These are phyloP conservation scores for Coleophora flavipennella DNA, from an alignment of 2,888 invertebrate species.

Conservation along the genomic window DNA sequence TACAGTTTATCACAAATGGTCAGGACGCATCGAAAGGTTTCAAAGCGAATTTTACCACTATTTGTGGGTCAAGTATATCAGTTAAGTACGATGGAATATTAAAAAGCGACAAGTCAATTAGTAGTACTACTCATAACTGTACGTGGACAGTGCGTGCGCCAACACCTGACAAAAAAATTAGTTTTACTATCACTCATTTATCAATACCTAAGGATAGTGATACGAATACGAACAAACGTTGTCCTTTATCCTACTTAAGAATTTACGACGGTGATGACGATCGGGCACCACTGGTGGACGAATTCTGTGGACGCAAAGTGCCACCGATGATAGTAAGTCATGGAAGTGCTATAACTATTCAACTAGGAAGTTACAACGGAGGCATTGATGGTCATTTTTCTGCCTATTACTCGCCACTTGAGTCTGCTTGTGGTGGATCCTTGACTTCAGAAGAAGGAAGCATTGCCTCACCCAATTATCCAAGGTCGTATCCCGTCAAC, in stretches of 20 bases:
- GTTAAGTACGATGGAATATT: slow-evolving; percentile 72
- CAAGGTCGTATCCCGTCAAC: slow-evolving; percentile 77
- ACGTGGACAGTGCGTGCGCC: slow-evolving; percentile 79
- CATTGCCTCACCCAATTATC: slow-evolving; percentile 90
- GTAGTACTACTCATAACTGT: slow-evolving; percentile 68
- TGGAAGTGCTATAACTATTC: slow-evolving; percentile 75
- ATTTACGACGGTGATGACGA: slow-evolving; percentile 80
- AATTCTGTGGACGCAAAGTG: slow-evolving; percentile 75
- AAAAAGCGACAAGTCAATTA: slow-evolving; percentile 39
- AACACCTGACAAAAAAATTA: slow-evolving; percentile 74
- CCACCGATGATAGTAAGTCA: slow-evolving; percentile 79
- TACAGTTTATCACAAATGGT: slow-evolving; percentile 77
- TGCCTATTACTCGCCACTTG: slow-evolving; percentile 56
- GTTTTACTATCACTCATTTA: slow-evolving; percentile 77
- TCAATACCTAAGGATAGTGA: slow-evolving; percentile 41
- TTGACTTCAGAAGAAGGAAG: slow-evolving; percentile 79
- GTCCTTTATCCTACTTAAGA: slow-evolving; percentile 52
- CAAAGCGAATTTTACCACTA: slow-evolving; percentile 75
- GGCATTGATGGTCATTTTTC: slow-evolving; percentile 40
- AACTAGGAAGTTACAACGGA: slow-evolving; percentile 41
- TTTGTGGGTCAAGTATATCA: slow-evolving; percentile 80
- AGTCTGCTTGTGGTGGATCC: slow-evolving; percentile 85
- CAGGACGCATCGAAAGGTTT: slow-evolving; percentile 82
- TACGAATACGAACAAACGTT: slow-evolving; percentile 31
- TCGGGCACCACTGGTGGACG: slow-evolving; percentile 75